These are phyloP conservation scores for Labroides dimidiatus DNA, from an alignment of 2,797 vertebrate species.

Conservation along the genomic window DNA sequence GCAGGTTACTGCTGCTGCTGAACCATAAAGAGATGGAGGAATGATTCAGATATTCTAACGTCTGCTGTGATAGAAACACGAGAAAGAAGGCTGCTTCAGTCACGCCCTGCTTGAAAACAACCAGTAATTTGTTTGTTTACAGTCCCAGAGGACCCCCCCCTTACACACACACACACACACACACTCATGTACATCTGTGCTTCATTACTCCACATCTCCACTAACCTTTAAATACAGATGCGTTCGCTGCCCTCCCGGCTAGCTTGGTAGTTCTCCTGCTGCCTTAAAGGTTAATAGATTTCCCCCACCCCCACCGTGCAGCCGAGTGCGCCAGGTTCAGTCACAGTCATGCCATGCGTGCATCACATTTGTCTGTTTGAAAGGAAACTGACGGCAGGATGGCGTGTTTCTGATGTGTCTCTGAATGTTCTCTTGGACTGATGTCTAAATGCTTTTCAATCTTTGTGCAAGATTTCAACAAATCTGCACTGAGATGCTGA, in stretches of 20 bases:
- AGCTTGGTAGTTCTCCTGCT: constrained; percentile 64
- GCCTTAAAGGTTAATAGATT: constrained; percentile 85
- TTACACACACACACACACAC: too few relatives aligned
- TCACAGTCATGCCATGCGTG: constrained; percentile 37
- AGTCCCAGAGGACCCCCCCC: neutral
- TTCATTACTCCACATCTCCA: constrained; percentile 58
- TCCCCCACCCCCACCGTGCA: constrained; percentile 65
- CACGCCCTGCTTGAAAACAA: too few relatives aligned
- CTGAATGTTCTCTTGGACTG: constrained; percentile 22
- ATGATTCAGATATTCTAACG: too few relatives aligned
- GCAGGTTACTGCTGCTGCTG: too few relatives aligned
- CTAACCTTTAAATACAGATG: constrained; percentile 80
- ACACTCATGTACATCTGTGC: constrained; percentile 22
- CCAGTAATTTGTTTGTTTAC: constrained; percentile 24
- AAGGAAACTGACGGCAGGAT: neutral
- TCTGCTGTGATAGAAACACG: too few relatives aligned
- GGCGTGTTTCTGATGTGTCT: constrained; percentile 15
- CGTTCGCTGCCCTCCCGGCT: constrained; percentile 59
- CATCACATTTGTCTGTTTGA: constrained; percentile 34
- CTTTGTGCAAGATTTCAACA: neutral
- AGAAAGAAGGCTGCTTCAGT: neutral
- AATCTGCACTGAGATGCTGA: neutral
- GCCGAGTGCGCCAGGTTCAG: constrained; percentile 32
- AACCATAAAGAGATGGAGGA: too few relatives aligned
- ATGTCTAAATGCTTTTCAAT: neutral